These are phyloP conservation scores for Hystrix cristata DNA, from an alignment of 2,113 vertebrate genomes.

Conservation along the genomic window DNA sequence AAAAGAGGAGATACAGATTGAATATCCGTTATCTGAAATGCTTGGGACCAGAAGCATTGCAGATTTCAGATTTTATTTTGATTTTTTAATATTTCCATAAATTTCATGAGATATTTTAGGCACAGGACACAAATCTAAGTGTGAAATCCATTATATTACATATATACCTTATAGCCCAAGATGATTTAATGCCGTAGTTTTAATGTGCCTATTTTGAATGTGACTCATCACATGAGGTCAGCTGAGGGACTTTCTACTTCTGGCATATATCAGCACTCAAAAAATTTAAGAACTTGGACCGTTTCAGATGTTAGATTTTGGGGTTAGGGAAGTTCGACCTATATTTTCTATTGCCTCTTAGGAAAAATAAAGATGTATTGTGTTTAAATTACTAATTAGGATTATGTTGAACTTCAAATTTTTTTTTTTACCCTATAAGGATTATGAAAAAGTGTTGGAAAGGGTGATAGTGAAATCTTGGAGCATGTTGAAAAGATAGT, in stretches of 20 bases:
- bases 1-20: neutral
- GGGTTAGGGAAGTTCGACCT: neutral
- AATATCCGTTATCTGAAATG: neutral
- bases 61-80: neutral
- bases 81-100: neutral
- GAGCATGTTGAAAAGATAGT: neutral
- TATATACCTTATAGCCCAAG: neutral
- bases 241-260: neutral
- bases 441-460: constrained; percentile 27
- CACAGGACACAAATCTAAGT: neutral
- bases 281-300: neutral
- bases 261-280: neutral
- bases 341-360: constrained; percentile 32
- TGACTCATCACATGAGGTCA: neutral
- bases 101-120: neutral
- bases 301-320: neutral
- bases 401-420: neutral
- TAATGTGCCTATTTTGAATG: neutral
- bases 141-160: neutral
- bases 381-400: constrained; percentile 14
- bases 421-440: constrained; percentile 17
- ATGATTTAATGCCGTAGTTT: neutral
- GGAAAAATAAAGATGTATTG: neutral
- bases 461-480: neutral
- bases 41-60: neutral